Percentiles rank a stretch among this genome's conserved stretches.
Evolutionary conservation across 2,888 invertebrate genomes (phyloP).

Genomic region (Parnassius apollo): DNA sequence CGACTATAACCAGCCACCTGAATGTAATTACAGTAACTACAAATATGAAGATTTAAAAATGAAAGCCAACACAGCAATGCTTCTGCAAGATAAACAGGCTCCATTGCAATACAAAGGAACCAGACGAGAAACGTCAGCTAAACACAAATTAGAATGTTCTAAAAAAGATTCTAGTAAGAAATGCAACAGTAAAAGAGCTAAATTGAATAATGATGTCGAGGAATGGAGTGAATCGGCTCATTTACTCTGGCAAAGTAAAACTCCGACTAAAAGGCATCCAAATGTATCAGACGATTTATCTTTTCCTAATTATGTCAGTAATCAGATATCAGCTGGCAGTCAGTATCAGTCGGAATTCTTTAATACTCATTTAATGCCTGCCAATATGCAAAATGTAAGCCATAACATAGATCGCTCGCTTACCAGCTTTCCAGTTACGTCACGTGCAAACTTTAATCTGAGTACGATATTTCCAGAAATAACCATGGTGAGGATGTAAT

Average conservation of each 20-base stretch:
- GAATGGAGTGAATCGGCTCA: conserved; percentile 68
- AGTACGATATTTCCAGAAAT: conserved; percentile 93
- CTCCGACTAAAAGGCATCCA: conserved; percentile 55
- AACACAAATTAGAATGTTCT: conserved; percentile 74
- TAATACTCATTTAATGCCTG: conserved; percentile 67
- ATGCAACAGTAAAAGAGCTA: conserved; percentile 67
- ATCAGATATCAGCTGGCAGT: conserved; percentile 56
- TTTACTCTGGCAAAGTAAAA: conserved; percentile 68
- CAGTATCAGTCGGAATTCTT: conserved; percentile 73
- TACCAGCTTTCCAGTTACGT: conserved; percentile 63
- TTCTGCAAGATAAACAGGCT: conserved; percentile 59
- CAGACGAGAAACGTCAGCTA: conserved; percentile 64
- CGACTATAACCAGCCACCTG: conserved; percentile 68
- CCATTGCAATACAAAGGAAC: conserved; percentile 57
- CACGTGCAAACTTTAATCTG: conserved; percentile 88
- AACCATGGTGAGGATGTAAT: conserved; percentile 76
- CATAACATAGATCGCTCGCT: conserved; percentile 62
- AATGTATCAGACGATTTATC: conserved; percentile 65
- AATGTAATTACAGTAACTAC: conserved; percentile 70
- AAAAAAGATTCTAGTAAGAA: conserved; percentile 72
- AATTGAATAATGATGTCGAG: conserved; percentile 59
- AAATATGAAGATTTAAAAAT: conserved; percentile 73
- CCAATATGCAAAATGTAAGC: conserved; percentile 62
- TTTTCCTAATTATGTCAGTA: conserved; percentile 67
- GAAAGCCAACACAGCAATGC: conserved; percentile 57